A percentile compares a stretch with the other conserved stretches of the same genome.
Evolutionary conservation across 2,797 vertebrate genomes (phyloP).

Genomic region (Cossypha polioptera): DNA sequence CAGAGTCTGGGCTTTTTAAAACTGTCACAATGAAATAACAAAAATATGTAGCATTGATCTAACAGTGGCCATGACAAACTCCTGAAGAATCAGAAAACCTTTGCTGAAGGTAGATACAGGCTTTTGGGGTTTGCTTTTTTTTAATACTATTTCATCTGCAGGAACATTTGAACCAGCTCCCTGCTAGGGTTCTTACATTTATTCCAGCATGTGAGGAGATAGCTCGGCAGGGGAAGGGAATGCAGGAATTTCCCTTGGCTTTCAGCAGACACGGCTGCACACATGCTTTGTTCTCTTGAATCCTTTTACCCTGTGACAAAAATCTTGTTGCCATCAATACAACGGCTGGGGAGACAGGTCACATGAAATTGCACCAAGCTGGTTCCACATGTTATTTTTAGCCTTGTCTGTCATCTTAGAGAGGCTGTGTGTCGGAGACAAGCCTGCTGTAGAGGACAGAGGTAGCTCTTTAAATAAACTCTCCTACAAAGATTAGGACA

Average conservation of each 20-base stretch:
- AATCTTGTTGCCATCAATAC: neutral
- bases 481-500: neutral
- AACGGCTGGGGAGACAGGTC: conserved; percentile 3
- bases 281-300: neutral
- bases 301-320: neutral
- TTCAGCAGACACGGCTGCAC: neutral
- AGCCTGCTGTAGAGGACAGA: conserved; percentile 23
- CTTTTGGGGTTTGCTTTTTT: rapidly evolving
- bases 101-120: neutral
- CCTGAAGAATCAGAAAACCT: neutral
- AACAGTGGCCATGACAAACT: neutral
- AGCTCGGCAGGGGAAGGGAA: neutral
- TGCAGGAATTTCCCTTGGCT: neutral
- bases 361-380: conserved; percentile 33
- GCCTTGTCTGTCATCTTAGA: conserved; percentile 35
- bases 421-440: neutral
- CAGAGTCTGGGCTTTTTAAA: neutral
- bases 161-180: neutral
- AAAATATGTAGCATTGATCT: neutral
- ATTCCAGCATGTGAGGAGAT: neutral
- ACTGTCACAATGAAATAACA: neutral
- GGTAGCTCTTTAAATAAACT: conserved; percentile 46
- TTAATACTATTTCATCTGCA: neutral
- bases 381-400: conserved; percentile 44
- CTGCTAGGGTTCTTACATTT: neutral